Base-by-base conservation (phyloP, 1,140 invertebrate species). In the Euura saliciscinereae region DNA sequence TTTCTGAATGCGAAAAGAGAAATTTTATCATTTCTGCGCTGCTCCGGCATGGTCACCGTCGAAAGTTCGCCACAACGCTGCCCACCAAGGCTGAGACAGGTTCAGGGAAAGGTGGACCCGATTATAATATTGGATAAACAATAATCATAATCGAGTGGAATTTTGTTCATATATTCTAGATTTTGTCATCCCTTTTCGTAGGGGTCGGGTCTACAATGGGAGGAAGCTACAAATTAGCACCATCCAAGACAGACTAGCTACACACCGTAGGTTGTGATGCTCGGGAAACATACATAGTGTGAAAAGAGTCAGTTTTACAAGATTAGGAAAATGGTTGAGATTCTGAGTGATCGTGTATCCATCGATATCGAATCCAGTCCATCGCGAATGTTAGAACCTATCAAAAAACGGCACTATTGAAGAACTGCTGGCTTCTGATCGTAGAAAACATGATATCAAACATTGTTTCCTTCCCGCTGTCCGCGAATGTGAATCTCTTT, bases 181-280 rank as follows among this genome's bases (percentile, higher is more conserved):
- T 85, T 84, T 86, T 81, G 79, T 76, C 80, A 81, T 85, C 81
- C 81, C 82, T 85, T 86, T 86, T 86, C 84, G 80, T 86, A 85
- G 85, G 85, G 84, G 85, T 86, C 85, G 84, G 85, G 84, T 85
- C 72, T 78, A 73, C 71, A 79, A 79, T 67, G 74, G 79, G 78
- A 80, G 76, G 66, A 81, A 78, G 77, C 71, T 73, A 78, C 75
- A 80, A n/a, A 7, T 51, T 51, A 51, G 46, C 70, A 74, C 85
- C 83, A 85, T 86, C 85, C 84, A 83, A 84, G 81, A 87, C 75
- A 82, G 82, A 81, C 78, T 85, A 85, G 82, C 84, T 86, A 85
- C 84, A 85, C 84, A 85, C 73, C 79, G 68, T 66, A 71, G 13
- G 43, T 43, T 28, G 43, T 44, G 6, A 51, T 51, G 46, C 46